Percentiles rank a stretch among this genome's conserved stretches.
Conservation (phyloP, 2,797 vertebrate species). For the Orientallactaga sibirica region DNA sequence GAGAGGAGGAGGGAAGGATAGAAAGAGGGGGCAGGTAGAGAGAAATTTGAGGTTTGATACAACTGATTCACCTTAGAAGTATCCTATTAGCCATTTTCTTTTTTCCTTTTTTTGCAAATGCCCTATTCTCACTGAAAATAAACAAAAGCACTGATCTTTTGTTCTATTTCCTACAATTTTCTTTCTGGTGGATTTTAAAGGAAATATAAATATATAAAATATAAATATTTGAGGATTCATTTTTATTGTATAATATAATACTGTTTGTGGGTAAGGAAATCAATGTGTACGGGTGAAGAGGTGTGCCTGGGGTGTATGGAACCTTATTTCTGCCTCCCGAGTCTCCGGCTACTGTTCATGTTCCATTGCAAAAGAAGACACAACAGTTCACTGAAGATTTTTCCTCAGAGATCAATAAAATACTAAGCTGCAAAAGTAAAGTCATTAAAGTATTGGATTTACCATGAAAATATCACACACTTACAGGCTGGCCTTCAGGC, state of each 20-base stretch:
- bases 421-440: constrained; percentile 45
- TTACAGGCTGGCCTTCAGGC: neutral
- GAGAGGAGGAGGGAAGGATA: too few relatives aligned
- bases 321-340: constrained; percentile 14
- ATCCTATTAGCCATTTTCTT: neutral
- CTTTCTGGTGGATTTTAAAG: neutral
- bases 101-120: neutral
- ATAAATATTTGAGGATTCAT: constrained; percentile 14
- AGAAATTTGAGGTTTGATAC: neutral
- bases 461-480: neutral
- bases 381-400: neutral
- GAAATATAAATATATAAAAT: too few relatives aligned
- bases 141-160: neutral
- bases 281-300: neutral
- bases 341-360: constrained; percentile 38
- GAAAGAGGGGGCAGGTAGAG: neutral
- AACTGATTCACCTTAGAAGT: neutral
- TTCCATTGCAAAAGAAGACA: constrained; percentile 20
- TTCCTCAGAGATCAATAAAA: constrained; percentile 67
- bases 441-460: constrained; percentile 37
- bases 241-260: neutral
- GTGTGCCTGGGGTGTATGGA: neutral
- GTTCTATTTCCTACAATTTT: neutral
- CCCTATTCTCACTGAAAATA: neutral
- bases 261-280: neutral